A percentile compares a stretch with the other conserved stretches of the same genome.
phyloP scores from a whole-genome alignment of 2,797 vertebrate species.

The Toxotes lorentzi region DNA sequence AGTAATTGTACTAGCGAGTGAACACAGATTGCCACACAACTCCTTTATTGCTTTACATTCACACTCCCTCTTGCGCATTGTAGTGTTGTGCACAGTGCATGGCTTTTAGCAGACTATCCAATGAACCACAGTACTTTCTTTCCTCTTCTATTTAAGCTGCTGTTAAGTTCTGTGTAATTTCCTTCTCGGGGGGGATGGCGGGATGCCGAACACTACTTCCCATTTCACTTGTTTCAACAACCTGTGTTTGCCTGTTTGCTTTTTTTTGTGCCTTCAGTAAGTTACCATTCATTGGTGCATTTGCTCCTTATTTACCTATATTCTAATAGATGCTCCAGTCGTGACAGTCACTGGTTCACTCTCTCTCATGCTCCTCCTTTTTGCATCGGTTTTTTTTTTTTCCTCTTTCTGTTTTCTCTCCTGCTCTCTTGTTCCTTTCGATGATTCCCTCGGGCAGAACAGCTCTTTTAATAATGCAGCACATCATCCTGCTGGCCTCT shows the following conservation, averaged over 20 bases:
- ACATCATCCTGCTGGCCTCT: slow-evolving; percentile 71
- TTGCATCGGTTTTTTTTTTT: slow-evolving; percentile 32
- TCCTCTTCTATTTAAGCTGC: neutral
- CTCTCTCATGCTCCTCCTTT: slow-evolving; percentile 12
- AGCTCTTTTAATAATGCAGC: slow-evolving; percentile 82
- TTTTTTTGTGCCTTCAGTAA: slow-evolving; percentile 8
- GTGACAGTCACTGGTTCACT: slow-evolving; percentile 10
- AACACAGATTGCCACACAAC: neutral
- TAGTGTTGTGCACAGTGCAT: neutral
- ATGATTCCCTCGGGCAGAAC: slow-evolving; percentile 60
- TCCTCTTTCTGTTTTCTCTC: slow-evolving; percentile 37
- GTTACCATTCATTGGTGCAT: slow-evolving; percentile 8
- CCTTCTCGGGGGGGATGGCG: neutral
- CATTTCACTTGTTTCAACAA: neutral
- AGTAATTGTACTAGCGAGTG: neutral
- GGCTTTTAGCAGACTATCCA: neutral
- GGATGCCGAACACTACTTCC: slow-evolving; percentile 3
- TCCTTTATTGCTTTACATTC: neutral
- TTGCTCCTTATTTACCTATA: slow-evolving; percentile 11
- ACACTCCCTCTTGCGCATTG: neutral
- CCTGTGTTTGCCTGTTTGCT: neutral
- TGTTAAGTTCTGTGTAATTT: neutral
- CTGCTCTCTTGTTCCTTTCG: slow-evolving; percentile 44
- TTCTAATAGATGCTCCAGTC: slow-evolving; percentile 6
- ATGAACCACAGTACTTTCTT: neutral